A percentile compares a stretch with the other conserved stretches of the same genome.
phyloP scores from a whole-genome alignment of 2,888 invertebrate genomes.

The Lasioglossum morio region DNA sequence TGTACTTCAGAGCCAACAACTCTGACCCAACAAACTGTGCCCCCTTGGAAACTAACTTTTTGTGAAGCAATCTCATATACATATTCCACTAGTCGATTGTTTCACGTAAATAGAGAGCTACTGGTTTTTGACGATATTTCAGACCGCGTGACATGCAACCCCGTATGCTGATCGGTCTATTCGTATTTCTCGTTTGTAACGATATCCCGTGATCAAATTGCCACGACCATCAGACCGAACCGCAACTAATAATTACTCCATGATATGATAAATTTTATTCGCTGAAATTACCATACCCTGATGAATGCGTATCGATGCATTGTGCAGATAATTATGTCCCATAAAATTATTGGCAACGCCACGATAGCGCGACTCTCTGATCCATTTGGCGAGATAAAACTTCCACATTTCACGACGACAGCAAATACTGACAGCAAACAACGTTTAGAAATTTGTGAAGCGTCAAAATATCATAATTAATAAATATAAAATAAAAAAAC shows the following conservation, averaged over 20 bases:
- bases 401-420: not conserved
- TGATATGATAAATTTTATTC: slow-evolving; percentile 50
- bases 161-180: not conserved
- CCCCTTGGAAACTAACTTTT: not conserved
- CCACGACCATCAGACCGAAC: slow-evolving; percentile 12
- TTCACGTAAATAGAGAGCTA: not conserved
- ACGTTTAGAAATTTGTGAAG: not conserved
- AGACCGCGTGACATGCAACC: not conserved
- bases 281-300: slow-evolving; percentile 26
- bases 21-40: not conserved
- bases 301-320: slow-evolving; percentile 35
- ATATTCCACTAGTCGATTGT: not conserved
- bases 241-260: slow-evolving; percentile 48
- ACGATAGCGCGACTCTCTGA: not conserved
- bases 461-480: not conserved
- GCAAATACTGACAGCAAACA: not conserved
- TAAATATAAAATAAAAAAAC: not conserved
- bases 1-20: not conserved
- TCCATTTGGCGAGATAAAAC: slow-evolving; percentile 12
- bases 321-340: slow-evolving; percentile 28
- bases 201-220: slow-evolving; percentile 38
- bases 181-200: not conserved
- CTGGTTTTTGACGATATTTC: not conserved
- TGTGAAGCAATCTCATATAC: not conserved
- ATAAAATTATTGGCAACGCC: slow-evolving; percentile 29